A percentile compares a stretch with the other conserved stretches of the same genome.
phyloP scores from a whole-genome alignment of 2,797 vertebrate species.

The Rhodeus uyekii region DNA sequence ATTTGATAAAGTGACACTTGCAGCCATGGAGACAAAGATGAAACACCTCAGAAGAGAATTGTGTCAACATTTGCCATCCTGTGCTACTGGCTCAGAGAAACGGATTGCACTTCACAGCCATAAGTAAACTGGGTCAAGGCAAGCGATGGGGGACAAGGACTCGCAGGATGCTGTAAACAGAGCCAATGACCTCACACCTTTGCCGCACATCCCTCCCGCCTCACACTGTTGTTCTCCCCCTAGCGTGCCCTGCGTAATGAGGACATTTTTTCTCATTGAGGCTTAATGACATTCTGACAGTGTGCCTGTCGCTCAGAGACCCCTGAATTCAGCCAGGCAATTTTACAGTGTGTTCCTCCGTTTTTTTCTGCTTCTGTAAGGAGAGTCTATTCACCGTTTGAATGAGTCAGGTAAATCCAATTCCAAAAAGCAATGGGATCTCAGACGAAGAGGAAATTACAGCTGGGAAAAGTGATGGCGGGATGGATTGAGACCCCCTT shows the following conservation, averaged over 20 bases:
- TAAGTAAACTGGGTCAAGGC: constrained; percentile 40
- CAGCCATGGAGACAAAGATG: constrained; percentile 12
- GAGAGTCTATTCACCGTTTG: constrained; percentile 77
- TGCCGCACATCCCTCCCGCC: constrained; percentile 47
- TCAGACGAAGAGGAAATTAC: constrained; percentile 81
- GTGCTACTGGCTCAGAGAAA: constrained; percentile 12
- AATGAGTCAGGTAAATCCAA: constrained; percentile 84
- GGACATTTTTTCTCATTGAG: constrained; percentile 75
- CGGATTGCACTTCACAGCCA: constrained; percentile 5
- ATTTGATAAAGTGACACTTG: not conserved
- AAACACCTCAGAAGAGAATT: constrained; percentile 15
- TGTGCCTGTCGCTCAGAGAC: constrained; percentile 66
- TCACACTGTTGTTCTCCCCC: constrained; percentile 35
- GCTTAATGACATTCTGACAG: constrained; percentile 75
- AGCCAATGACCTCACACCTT: constrained; percentile 43
- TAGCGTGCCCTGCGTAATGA: constrained; percentile 67
- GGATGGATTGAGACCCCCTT: constrained; percentile 76
- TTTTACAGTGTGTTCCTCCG: constrained; percentile 75
- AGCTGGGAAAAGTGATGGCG: constrained; percentile 71
- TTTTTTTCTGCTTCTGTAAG: constrained; percentile 62
- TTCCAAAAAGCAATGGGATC: constrained; percentile 84
- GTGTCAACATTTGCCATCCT: constrained; percentile 35
- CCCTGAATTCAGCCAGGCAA: constrained; percentile 72
- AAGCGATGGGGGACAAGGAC: constrained; percentile 30
- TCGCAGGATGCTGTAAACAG: constrained; percentile 31